Conservation (phyloP, 2,113 vertebrate species). For the Antigone vipio region DNA sequence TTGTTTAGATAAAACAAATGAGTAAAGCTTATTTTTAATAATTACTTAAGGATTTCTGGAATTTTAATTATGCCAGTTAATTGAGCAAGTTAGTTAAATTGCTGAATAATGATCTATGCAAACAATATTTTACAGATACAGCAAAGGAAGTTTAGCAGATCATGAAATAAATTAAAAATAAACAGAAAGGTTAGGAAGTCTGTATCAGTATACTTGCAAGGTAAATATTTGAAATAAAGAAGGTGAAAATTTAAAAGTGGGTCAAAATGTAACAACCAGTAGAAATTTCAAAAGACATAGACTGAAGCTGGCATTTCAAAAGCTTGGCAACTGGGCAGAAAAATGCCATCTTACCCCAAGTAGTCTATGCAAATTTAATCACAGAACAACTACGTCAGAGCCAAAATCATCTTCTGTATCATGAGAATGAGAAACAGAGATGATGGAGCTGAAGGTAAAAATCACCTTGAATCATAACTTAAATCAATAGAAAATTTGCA, state of each 20-base stretch:
- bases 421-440: background rate
- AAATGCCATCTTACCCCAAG: background rate
- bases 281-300: background rate
- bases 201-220: background rate
- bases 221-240: background rate
- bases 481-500: background rate
- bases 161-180: slow-evolving; percentile 22
- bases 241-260: background rate
- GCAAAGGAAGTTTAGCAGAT: background rate
- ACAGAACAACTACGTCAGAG: background rate
- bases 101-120: background rate
- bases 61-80: slow-evolving; percentile 16
- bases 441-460: background rate
- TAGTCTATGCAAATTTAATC: background rate
- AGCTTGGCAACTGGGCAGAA: background rate
- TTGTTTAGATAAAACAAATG: background rate
- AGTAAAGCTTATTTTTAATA: background rate
- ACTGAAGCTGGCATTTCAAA: background rate
- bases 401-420: background rate
- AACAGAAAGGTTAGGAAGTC: background rate
- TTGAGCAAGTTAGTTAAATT: background rate
- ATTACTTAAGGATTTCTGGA: slow-evolving; percentile 12
- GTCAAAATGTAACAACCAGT: background rate
- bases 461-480: background rate
- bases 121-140: background rate